Percentiles rank a stretch among this genome's conserved stretches.
Conservation (phyloP, 2,797 vertebrate genomes). For the Lutjanus campechanus region DNA sequence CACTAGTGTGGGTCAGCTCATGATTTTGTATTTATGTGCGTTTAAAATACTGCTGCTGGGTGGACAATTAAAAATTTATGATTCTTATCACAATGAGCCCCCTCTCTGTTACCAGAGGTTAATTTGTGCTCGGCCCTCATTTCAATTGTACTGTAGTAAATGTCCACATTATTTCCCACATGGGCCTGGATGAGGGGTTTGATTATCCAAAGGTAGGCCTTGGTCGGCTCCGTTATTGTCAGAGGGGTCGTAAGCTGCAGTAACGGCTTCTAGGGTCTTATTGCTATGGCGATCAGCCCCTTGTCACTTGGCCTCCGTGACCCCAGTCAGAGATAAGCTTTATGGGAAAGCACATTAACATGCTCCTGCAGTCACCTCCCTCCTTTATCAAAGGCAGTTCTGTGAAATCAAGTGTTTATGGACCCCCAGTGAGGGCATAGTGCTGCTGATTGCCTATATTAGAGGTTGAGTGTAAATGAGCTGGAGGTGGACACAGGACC, state of each 20-base stretch:
- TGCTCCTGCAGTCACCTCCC: constrained; percentile 77
- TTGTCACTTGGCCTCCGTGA: constrained; percentile 83
- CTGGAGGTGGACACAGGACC: constrained; percentile 73
- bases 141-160: constrained; percentile 84
- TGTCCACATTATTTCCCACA: constrained; percentile 84
- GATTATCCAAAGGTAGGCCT: constrained; percentile 79
- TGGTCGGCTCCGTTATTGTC: constrained; percentile 75
- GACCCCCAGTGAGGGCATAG: constrained; percentile 81
- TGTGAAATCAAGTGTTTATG: constrained; percentile 89
- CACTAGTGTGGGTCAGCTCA: constrained; percentile 54
- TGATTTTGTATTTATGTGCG: constrained; percentile 72
- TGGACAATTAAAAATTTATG: constrained; percentile 81
- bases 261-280: constrained; percentile 84
- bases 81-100: constrained; percentile 71
- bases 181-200: constrained; percentile 75
- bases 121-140: constrained; percentile 82
- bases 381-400: constrained; percentile 82
- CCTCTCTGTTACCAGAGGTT: constrained; percentile 79
- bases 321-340: constrained; percentile 86
- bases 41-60: constrained; percentile 71
- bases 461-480: constrained; percentile 80
- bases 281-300: constrained; percentile 84
- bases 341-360: constrained; percentile 85
- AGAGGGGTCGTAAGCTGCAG: constrained; percentile 77
- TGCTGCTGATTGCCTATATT: constrained; percentile 81